Evolutionary conservation across 2,888 invertebrate genomes (phyloP), one percentile per base, ranked within the genome.

Genomic region (Zhuqinia jingwanae): DNA sequence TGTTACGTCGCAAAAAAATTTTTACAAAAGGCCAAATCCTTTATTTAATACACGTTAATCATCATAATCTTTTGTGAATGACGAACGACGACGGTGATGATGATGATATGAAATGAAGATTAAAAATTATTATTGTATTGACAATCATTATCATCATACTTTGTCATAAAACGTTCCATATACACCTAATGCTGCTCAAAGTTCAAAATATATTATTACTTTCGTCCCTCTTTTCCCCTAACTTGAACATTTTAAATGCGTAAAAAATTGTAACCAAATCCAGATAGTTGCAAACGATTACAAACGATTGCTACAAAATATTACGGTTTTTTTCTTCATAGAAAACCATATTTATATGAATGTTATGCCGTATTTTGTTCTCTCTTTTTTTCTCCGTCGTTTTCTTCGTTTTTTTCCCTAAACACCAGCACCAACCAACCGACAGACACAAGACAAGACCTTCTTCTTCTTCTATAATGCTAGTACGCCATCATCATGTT

Each of bases 231-330:
- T 11, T 60, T 25, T 25, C 58, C 2, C 22, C 11, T 25, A 58
- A n/a, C 13, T 25, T 15, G 1, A 58, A 10, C 58, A n/a, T 58
- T 58, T 1, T 20, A 15, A 53, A n/a, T 53, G 2, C 58, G 58
- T 76, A 70, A 47, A 56, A 27, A 45, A 56, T 42, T 56, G 63
- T 63, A 78, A 78, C 63, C 63, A 63, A 63, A 78, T 63, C 60
- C 60, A 53, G 63, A 78, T n/a, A 45, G 78, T 78, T 78, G 27
- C 78, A 27, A 65, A n/a, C n/a, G 15, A 70, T 70, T 70, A 42
- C n/a, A n/a, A n/a, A 3, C 36, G 36, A 65, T 70, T 36, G 36
- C 36, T 6, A 36, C 36, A 36, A n/a, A n/a, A 47, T 75, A 42
- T 75, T 53, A 75, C 53, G 30, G 75, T 75, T 75, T 75, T 47